Evolutionary conservation across 2,113 vertebrate genomes (phyloP), one percentile per base, ranked within the genome.

Genomic region (Stercorarius parasiticus): DNA sequence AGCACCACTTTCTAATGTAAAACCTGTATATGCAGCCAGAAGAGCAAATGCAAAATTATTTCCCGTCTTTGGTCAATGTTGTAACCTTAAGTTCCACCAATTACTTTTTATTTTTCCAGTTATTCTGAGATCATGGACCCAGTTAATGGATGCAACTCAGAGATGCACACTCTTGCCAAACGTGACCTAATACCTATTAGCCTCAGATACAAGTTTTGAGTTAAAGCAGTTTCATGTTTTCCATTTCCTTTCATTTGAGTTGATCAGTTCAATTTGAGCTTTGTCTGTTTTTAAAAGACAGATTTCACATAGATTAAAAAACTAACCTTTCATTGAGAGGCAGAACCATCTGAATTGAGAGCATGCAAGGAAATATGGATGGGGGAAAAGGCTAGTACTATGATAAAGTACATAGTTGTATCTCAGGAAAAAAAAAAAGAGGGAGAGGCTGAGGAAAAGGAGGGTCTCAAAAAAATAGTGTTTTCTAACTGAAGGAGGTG

Each of bases 191-290:
- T 47, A 42, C 23, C 43, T 55, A 84, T 59, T 43, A 92, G 80
- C 47, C 52, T 78, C 59, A 84, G 38, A 42, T 92, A 84, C 5
- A 83, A 67, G 30, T 53, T 55, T 84, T 6, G 3, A 92, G 71
- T 58, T 88, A 86, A 88, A 91, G 53, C 53, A 93, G 40, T 32
- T 88, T 66, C 62, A 20, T n/a, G 14, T 20, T 90, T 90, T 88
- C 86, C 40, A 52, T 92, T 93, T 92, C 66, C 85, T 83, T 94
- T 90, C 69, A 90, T 88, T 93, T 88, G 38, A 83, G 27, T 55
- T 83, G 26, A 93, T 94, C 45, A 66, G 58, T 40, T 90, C 88
- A 70, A 92, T 80, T 90, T 92, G 49, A 88, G 66, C 53, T 73
- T 88, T 55, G n/a, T 38, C 70, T 69, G 23, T 25, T 86, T 95